phyloP scores from a whole-genome alignment of 2,888 invertebrate genomes.

The Trachelus troglodyta region DNA sequence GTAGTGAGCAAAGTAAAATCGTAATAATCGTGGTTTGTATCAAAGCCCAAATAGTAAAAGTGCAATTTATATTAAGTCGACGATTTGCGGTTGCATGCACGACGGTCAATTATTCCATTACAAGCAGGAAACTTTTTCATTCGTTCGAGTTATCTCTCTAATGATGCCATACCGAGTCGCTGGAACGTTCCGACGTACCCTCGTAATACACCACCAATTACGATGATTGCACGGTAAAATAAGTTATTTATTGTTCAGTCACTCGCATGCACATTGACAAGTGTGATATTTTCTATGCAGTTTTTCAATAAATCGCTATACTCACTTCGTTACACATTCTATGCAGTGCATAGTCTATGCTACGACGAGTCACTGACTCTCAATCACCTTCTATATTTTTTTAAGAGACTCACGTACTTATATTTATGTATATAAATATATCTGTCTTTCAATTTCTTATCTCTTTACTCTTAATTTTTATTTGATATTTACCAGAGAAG shows the following conservation, averaged over 20 bases:
- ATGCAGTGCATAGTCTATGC: not conserved
- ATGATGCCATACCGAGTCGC: not conserved
- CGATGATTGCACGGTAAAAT: not conserved
- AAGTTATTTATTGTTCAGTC: not conserved
- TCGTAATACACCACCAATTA: not conserved
- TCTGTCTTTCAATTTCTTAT: not conserved
- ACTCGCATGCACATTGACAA: not conserved
- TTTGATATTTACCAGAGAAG: not conserved
- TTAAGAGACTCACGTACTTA: not conserved
- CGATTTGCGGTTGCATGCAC: not conserved
- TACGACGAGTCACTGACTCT: not conserved
- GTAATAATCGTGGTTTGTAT: not conserved
- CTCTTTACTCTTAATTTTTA: not conserved
- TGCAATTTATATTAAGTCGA: not conserved
- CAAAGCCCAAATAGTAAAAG: not conserved
- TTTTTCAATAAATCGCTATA: not conserved
- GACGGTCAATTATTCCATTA: not conserved
- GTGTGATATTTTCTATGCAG: not conserved
- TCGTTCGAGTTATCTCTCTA: not conserved
- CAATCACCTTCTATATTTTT: not conserved
- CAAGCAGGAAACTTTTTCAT: not conserved
- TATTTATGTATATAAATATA: not conserved
- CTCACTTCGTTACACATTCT: not conserved
- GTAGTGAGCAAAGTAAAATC: not conserved
- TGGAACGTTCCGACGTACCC: not conserved